Base-by-base conservation (phyloP, 2,888 invertebrate genomes). In the Parnassius apollo region DNA sequence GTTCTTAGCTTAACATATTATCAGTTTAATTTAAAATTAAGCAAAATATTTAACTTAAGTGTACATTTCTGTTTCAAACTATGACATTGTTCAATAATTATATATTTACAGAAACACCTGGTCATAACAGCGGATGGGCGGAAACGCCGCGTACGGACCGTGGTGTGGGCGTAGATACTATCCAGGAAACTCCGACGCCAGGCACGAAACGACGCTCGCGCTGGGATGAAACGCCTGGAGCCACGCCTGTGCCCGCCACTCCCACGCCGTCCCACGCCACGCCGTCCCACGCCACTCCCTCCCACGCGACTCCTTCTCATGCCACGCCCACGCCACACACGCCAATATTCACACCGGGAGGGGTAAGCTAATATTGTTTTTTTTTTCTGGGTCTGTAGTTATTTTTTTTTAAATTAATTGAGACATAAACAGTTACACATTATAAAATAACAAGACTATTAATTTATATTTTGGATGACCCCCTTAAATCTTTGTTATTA, bases 191-290 rank as follows among this genome's bases (percentile, higher is more conserved):
- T 0, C 98, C 98, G 0, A 98, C 98, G 0, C 98, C 98, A 0
- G 97, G 98, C 45, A 97, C 98, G 59, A 99, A 99, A 86, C 94
- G 99, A 0, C 94, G 98, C 61, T 98, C 98, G 63, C 95, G 99
- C 67, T 99, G 99, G 99, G 99, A 99, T 85, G 98, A 99, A 88
- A 99, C 99, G 0, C 99, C 99, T 0, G 95, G 95, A 73, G 91
- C 93, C 12, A 96, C 95, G 59, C 96, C 96, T 0, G 93, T 95
- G 62, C 87, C 95, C 65, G 94, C 96, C 76, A 95, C 96, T 60
- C 95, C 96, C 42, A 94, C 95, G 11, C 95, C 96, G 0, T 92
- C 87, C 4, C 94, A 94, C 79, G 94, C 95, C 77, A 95, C 95
- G 42, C 96, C 96, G 2, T 94, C 94, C 42, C 94, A 94, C 76